Conservation (phyloP, 2,888 invertebrate species). For the Tinea semifulvella region DNA sequence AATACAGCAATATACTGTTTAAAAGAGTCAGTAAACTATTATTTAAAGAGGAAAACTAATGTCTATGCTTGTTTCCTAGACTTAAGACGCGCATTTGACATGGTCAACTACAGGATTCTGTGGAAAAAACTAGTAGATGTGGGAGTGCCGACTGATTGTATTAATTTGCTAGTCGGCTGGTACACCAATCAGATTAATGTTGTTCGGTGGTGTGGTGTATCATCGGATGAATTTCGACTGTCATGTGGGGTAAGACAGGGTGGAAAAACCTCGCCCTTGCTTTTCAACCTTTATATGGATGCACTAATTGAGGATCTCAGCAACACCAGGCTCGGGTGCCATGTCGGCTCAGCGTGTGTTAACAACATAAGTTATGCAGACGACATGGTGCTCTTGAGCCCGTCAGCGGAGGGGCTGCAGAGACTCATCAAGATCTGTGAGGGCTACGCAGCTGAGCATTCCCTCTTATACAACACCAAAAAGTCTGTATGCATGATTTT, state of each 20-base stretch:
- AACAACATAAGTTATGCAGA: too few species aligned
- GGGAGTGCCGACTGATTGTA: background rate
- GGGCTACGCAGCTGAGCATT: too few species aligned
- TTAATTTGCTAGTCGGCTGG: background rate
- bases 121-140: conserved; percentile 15
- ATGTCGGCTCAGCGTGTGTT: too few species aligned
- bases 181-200: background rate
- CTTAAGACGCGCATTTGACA: conserved; percentile 17
- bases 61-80: conserved; percentile 15
- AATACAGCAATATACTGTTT: background rate
- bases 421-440: too few species aligned
- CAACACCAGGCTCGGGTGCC: too few species aligned
- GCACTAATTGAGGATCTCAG: background rate
- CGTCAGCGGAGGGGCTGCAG: too few species aligned
- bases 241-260: background rate
- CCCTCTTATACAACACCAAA: too few species aligned
- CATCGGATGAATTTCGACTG: background rate
- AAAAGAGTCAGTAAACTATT: background rate
- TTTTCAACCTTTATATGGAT: background rate
- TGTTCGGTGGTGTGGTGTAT: background rate
- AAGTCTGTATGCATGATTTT: too few species aligned
- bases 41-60: background rate
- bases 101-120: conserved; percentile 15
- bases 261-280: background rate
- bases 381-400: too few species aligned